Conservation (phyloP, 2,888 invertebrate species). For the Panzeria rudis region DNA sequence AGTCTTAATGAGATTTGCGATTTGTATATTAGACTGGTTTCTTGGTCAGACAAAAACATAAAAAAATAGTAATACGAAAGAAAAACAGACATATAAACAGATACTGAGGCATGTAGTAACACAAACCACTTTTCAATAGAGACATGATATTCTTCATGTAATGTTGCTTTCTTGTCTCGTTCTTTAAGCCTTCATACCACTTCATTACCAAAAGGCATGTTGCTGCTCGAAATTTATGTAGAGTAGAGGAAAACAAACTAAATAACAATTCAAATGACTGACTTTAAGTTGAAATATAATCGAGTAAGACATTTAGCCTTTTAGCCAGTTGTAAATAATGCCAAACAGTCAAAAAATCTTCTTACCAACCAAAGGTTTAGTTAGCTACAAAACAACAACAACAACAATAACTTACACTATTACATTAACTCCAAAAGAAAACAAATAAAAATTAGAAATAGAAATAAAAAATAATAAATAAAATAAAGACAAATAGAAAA, state of each 20-base stretch:
- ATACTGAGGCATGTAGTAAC: constrained; percentile 35
- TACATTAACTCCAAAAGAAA: background rate
- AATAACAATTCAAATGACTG: constrained; percentile 69
- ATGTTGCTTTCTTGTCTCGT: background rate
- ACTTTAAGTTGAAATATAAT: constrained; percentile 68
- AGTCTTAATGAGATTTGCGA: constrained; percentile 71
- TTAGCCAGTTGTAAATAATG: constrained; percentile 71
- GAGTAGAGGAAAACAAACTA: constrained; percentile 22
- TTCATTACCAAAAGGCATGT: constrained; percentile 63
- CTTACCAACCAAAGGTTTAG: constrained; percentile 25
- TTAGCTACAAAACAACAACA: constrained; percentile 14
- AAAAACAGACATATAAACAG: background rate
- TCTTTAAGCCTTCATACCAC: constrained; percentile 8
- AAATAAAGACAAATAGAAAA: constrained; percentile 8
- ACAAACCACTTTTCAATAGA: constrained; percentile 61
- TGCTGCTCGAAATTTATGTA: background rate
- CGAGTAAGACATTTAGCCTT: constrained; percentile 72
- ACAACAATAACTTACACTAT: constrained; percentile 8
- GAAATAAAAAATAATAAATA: background rate
- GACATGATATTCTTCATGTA: constrained; percentile 54
- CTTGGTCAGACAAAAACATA: background rate
- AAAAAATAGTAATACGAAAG: background rate
- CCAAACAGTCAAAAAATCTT: constrained; percentile 44
- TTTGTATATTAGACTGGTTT: constrained; percentile 46
- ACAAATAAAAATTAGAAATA: constrained; percentile 26